phyloP scores from a whole-genome alignment of 2,888 invertebrate genomes.

The Trachelus troglodyta region DNA sequence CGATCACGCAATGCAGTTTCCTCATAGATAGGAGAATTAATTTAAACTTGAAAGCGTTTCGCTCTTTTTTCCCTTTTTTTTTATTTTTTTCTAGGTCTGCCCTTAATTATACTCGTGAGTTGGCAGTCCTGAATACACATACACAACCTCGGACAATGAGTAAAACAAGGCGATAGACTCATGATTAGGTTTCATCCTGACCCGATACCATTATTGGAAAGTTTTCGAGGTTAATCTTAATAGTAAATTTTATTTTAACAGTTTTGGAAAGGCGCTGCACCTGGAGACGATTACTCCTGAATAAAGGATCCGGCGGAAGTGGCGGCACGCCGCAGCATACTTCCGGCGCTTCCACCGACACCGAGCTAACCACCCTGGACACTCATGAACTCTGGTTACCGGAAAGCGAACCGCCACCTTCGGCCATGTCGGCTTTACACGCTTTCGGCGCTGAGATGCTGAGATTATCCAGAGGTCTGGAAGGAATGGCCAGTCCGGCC shows the following conservation, averaged over 20 bases:
- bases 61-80: too few species aligned
- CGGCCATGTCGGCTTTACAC: slow-evolving; percentile 86
- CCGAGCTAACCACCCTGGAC: slow-evolving; percentile 85
- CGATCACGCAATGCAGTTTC: too few species aligned
- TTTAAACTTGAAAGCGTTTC: too few species aligned
- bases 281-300: slow-evolving; percentile 77
- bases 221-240: background rate
- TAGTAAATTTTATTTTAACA: slow-evolving; percentile 23
- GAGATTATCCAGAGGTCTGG: slow-evolving; percentile 82
- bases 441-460: slow-evolving; percentile 90
- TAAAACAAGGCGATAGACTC: background rate
- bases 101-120: too few species aligned
- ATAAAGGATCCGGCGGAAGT: slow-evolving; percentile 40
- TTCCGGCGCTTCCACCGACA: slow-evolving; percentile 84
- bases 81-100: too few species aligned
- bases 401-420: slow-evolving; percentile 79
- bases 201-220: background rate
- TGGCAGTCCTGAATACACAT: too few species aligned
- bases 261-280: slow-evolving; percentile 79
- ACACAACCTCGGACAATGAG: too few species aligned
- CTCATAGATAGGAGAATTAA: too few species aligned
- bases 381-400: slow-evolving; percentile 87
- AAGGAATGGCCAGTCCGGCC: slow-evolving; percentile 72
- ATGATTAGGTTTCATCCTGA: background rate
- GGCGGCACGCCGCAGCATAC: slow-evolving; percentile 73